These are phyloP conservation scores for Nylanderia fulva DNA, from an alignment of 1,140 invertebrate genomes.

Conservation along the genomic window DNA sequence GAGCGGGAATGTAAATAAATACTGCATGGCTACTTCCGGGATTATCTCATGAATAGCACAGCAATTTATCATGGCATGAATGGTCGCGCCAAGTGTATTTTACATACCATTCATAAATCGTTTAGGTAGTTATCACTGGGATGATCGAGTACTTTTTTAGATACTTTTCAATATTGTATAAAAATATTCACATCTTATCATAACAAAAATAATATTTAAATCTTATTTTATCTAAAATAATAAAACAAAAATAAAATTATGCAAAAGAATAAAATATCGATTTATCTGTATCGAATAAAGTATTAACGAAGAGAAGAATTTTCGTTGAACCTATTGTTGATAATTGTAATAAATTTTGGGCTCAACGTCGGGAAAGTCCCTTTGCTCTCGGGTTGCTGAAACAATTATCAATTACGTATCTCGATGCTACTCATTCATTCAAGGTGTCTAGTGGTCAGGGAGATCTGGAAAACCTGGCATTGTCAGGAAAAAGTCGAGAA, in stretches of 20 bases:
- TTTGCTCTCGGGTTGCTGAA: not conserved
- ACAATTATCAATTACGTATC: constrained; percentile 28
- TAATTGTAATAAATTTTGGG: not conserved
- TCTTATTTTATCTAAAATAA: too few relatives aligned
- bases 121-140: constrained; percentile 4
- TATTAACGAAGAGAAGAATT: not conserved
- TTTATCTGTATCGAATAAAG: not conserved
- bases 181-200: too few relatives aligned
- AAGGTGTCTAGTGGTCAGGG: too few relatives aligned
- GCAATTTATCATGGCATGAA: constrained; percentile 31
- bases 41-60: constrained; percentile 24
- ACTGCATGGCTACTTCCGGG: constrained; percentile 35
- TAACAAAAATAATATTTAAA: too few relatives aligned
- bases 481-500: too few relatives aligned
- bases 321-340: too few relatives aligned
- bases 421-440: not conserved
- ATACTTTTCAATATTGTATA: not conserved
- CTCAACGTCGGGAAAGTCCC: not conserved
- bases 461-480: too few relatives aligned
- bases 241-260: too few relatives aligned
- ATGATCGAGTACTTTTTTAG: not conserved
- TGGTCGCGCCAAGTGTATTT: not conserved
- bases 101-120: constrained; percentile 26
- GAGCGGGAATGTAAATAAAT: constrained; percentile 25
- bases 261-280: not conserved